A percentile compares a stretch with the other conserved stretches of the same genome.
These are phyloP conservation scores for Oncorhynchus masou DNA, from an alignment of 2,113 vertebrate genomes.

Conservation along the genomic window DNA sequence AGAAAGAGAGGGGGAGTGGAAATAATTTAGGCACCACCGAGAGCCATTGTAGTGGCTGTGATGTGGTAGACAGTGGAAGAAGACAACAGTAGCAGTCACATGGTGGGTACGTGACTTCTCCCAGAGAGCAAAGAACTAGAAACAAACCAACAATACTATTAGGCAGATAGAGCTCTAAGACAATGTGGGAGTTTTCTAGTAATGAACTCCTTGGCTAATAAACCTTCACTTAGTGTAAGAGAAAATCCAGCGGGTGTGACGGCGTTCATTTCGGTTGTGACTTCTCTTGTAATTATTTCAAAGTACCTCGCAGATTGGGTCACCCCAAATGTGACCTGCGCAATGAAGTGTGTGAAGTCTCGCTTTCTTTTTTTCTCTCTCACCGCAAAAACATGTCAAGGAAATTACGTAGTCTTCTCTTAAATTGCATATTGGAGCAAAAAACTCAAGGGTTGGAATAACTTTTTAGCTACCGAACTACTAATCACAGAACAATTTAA, in stretches of 20 bases:
- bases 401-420: background rate
- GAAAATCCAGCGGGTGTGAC: background rate
- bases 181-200: background rate
- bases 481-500: too few relatives aligned
- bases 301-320: background rate
- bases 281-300: constrained; percentile 1
- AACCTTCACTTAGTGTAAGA: background rate
- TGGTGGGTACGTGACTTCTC: background rate
- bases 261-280: background rate
- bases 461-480: too few relatives aligned
- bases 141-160: background rate
- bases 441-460: too few relatives aligned
- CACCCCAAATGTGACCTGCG: background rate
- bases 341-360: background rate
- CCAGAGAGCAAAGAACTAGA: background rate
- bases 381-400: background rate
- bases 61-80: background rate
- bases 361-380: background rate
- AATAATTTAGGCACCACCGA: constrained; percentile 2
- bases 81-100: background rate
- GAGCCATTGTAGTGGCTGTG: background rate
- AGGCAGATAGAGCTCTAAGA: background rate
- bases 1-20: background rate
- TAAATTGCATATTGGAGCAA: background rate
- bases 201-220: constrained; percentile 2